Conservation (phyloP, 2,888 invertebrate species). For the Spisula solida region DNA sequence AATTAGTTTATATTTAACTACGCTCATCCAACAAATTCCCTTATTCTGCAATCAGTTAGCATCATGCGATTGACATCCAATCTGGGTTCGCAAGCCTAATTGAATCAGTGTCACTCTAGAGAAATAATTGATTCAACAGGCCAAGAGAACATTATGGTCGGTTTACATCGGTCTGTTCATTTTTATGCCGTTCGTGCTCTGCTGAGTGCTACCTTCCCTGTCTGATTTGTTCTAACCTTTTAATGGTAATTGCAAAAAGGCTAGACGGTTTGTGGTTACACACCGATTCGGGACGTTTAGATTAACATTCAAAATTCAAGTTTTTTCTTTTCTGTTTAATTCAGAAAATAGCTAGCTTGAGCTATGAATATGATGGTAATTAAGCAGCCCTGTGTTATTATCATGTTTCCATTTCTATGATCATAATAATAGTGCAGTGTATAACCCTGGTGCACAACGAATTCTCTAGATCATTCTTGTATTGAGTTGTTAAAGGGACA, state of each 20-base stretch:
- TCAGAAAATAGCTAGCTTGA: neutral
- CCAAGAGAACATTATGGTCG: constrained; percentile 25
- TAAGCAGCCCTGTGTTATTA: neutral
- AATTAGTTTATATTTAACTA: constrained; percentile 49
- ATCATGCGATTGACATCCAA: constrained; percentile 47
- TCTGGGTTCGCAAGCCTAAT: constrained; percentile 45
- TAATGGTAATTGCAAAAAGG: neutral
- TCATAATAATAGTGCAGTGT: neutral
- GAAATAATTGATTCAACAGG: constrained; percentile 59
- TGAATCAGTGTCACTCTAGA: constrained; percentile 59
- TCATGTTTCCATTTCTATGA: neutral
- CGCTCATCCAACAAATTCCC: constrained; percentile 42
- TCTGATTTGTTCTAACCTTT: too few species aligned
- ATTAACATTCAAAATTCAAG: too few species aligned
- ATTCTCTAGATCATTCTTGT: neutral
- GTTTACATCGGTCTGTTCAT: neutral
- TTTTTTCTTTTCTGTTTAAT: neutral
- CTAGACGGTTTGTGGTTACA: neutral
- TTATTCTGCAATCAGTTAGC: constrained; percentile 58
- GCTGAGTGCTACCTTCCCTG: too few species aligned
- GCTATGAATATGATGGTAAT: neutral
- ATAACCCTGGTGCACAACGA: neutral
- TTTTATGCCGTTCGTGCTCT: too few species aligned
- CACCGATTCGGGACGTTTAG: neutral
- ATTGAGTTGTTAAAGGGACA: neutral